phyloP scores from a whole-genome alignment of 2,113 vertebrate genomes.

The Tenebrosternarchus preto region DNA sequence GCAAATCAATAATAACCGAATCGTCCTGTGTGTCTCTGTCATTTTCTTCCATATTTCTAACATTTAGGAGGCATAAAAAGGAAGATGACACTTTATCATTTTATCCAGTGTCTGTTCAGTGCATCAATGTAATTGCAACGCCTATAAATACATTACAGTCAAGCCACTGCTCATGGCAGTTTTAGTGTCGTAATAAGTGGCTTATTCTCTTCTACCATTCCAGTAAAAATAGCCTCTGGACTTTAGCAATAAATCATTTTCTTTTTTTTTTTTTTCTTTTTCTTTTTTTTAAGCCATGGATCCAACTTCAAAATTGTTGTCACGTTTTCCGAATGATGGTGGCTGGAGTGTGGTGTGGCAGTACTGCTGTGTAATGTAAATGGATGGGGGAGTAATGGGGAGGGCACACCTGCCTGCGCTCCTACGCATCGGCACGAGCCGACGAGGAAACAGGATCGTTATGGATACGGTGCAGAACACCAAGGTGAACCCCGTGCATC shows the following conservation, averaged over 20 bases:
- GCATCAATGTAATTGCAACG: constrained; percentile 31
- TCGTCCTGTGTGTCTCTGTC: constrained; percentile 6
- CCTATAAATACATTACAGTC: constrained; percentile 33
- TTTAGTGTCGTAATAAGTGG: constrained; percentile 14
- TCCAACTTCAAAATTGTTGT: constrained; percentile 14
- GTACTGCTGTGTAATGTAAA: neutral
- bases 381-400: constrained; percentile 13
- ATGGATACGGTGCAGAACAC: neutral
- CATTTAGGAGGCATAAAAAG: constrained; percentile 11
- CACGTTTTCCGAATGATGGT: neutral
- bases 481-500: neutral
- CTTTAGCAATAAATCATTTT: constrained; percentile 16
- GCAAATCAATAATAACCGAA: constrained; percentile 24
- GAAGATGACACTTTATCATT: constrained; percentile 19
- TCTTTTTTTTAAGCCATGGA: constrained; percentile 21
- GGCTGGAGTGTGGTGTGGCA: neutral
- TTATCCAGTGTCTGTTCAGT: constrained; percentile 25
- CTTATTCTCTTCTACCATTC: constrained; percentile 6
- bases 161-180: constrained; percentile 17
- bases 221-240: constrained; percentile 25
- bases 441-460: constrained; percentile 13
- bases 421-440: neutral
- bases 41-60: constrained; percentile 18
- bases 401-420: constrained; percentile 10
- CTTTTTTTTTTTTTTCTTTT: neutral